Evolutionary conservation across 2,888 invertebrate species (phyloP).

Genomic region (Pelosia muscerda): DNA sequence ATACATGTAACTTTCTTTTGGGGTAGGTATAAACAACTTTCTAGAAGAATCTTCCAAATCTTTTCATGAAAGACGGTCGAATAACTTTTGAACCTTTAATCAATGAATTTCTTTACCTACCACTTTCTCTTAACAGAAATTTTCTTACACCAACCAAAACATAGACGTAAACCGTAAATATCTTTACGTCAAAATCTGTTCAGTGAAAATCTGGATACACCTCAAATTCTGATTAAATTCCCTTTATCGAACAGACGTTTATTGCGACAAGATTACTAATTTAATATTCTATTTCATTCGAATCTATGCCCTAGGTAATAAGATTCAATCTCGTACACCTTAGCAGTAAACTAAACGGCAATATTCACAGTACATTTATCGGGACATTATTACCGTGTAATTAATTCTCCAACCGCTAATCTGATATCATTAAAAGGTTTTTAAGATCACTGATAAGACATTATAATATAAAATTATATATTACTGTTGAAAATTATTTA

Average conservation of each 20-base stretch:
- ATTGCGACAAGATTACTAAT: background rate
- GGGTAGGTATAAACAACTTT: no score
- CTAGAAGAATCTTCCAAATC: no score
- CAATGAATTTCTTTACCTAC: background rate
- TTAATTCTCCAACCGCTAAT: constrained; percentile 45
- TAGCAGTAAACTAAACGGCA: background rate
- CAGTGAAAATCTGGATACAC: background rate
- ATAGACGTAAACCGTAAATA: no score
- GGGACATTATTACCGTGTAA: constrained; percentile 34
- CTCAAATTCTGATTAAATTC: background rate
- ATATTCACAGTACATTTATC: constrained; percentile 30
- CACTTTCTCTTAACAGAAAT: background rate
- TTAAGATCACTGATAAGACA: constrained; percentile 44
- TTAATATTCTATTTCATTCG: background rate
- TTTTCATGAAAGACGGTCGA: background rate
- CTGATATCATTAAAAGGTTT: constrained; percentile 45
- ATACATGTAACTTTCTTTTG: no score
- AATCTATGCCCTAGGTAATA: constrained; percentile 1
- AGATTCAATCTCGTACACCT: constrained; percentile 12
- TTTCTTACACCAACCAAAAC: background rate
- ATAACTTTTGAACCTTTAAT: background rate
- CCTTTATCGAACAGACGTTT: background rate
- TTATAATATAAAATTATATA: constrained; percentile 21
- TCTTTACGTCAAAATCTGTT: no score
- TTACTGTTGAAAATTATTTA: constrained; percentile 18